phyloP scores from a whole-genome alignment of 1,140 invertebrate species.

The Meloidogyne floridensis region DNA sequence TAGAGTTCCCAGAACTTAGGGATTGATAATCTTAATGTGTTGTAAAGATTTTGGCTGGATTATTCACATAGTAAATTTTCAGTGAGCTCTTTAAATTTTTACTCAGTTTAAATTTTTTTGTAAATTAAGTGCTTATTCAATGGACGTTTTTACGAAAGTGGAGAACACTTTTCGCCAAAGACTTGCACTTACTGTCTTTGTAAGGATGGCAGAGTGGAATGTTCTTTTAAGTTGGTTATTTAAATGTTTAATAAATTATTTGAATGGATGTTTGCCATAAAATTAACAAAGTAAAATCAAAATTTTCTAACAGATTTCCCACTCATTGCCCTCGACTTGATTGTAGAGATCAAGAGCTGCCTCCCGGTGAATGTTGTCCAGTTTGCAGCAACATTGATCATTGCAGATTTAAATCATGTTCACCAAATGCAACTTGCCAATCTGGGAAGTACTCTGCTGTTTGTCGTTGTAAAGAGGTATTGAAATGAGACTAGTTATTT shows the following conservation, averaged over 20 bases:
- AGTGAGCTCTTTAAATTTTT: no score
- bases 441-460: constrained; percentile 50
- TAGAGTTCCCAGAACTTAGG: no score
- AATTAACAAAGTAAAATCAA: no score
- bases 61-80: no score
- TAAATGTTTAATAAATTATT: not conserved
- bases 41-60: no score
- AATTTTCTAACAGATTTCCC: constrained; percentile 29
- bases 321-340: constrained; percentile 46
- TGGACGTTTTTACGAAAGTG: constrained; percentile 45
- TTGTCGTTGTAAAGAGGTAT: constrained; percentile 53
- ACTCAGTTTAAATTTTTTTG: no score
- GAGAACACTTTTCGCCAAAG: constrained; percentile 54
- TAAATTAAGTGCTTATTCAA: constrained; percentile 52
- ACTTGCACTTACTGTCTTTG: constrained; percentile 53
- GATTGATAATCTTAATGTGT: no score
- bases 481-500: not conserved
- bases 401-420: constrained; percentile 37
- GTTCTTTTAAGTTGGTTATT: constrained; percentile 53
- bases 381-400: constrained; percentile 55
- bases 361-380: constrained; percentile 59
- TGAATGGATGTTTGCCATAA: no score
- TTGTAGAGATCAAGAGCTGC: constrained; percentile 54
- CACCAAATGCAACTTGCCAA: constrained; percentile 51
- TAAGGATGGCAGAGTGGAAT: constrained; percentile 53